These are phyloP conservation scores for Parasteatoda lunata DNA, from an alignment of 2,888 invertebrate genomes.

Conservation along the genomic window DNA sequence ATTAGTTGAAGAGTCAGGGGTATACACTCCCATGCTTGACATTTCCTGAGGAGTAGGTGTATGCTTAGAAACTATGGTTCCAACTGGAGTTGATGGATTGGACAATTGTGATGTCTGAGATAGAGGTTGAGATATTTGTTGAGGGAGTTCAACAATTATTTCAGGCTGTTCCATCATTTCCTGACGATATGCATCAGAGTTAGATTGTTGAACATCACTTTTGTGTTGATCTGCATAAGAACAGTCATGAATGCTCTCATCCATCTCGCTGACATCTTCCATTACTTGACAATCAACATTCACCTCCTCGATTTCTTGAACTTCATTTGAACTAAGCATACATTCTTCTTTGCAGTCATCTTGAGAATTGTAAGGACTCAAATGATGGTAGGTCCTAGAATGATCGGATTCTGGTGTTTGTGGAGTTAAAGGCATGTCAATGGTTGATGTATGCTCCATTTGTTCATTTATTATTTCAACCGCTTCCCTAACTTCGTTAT, in stretches of 20 bases:
- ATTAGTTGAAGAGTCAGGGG: conserved; percentile 87
- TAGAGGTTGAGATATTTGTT: conserved; percentile 56
- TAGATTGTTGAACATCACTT: conserved; percentile 40
- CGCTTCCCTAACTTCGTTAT: conserved; percentile 60
- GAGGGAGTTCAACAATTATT: conserved; percentile 55
- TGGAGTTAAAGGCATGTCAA: conserved; percentile 67
- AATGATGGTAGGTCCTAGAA: conserved; percentile 47
- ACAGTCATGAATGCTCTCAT: conserved; percentile 56
- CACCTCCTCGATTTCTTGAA: conserved; percentile 51
- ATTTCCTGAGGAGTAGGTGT: conserved; percentile 72
- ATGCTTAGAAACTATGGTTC: conserved; percentile 59
- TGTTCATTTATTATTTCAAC: conserved; percentile 64
- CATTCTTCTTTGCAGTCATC: conserved; percentile 46
- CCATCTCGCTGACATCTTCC: conserved; percentile 52
- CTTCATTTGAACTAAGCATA: conserved; percentile 45
- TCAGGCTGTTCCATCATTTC: conserved; percentile 62
- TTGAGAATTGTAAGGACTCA: conserved; percentile 53
- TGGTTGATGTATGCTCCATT: conserved; percentile 53
- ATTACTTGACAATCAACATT: conserved; percentile 53
- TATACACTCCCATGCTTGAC: conserved; percentile 89
- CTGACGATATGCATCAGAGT: conserved; percentile 32
- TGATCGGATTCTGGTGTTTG: conserved; percentile 65
- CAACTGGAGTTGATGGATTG: conserved; percentile 59
- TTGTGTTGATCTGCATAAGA: conserved; percentile 38
- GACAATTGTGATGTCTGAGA: conserved; percentile 55